Evolutionary conservation across 2,797 vertebrate genomes (phyloP), one percentile per base, ranked within the genome.

Genomic region (Trematocara caparti): DNA sequence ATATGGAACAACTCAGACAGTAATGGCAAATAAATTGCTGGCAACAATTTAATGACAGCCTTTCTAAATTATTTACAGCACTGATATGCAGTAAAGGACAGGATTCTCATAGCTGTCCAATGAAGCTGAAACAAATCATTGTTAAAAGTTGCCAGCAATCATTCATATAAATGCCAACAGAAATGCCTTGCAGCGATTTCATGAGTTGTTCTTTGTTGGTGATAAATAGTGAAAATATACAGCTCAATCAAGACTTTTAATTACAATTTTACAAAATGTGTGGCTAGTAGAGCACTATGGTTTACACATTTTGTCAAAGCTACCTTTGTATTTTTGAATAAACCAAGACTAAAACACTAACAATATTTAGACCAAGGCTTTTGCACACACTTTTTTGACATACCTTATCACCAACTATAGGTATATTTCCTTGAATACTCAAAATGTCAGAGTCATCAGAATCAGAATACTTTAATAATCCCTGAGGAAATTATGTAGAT

Each of bases 1-100:
- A 91, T 78, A 85, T 92, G 90, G 81, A 89, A 84, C 71, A 79
- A 90, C 80, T 90, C 78, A 90, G 81, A 88, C 80, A 79, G 45
- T 83, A 84, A 88, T 80, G 75, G 75, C 74, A 85, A 81, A 90
- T 90, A 83, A 80, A 92, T 84, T 64, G 40, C 78, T 80, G 76
- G 50, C 79, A 86, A 79, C 34, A 74, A 81, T 83, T 83, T 81
- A 78, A 86, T 90, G 82, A 87, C 83, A 88, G 78, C 2, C 81
- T 83, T 78, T 80, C 77, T 45, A 78, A 49, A 80, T 85, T 75
- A 86, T 92, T 92, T 89, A 90, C 83, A 82, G 80, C 75, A 30
- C 62, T 79, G 76, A 90, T 76, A 77, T 79, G 51, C 30, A 88
- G 47, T 64, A 82, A 81, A 78, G 43, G 72, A 45, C 55, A 78